Conservation (phyloP, 2,888 invertebrate species). For the Physocephala rufipes region DNA sequence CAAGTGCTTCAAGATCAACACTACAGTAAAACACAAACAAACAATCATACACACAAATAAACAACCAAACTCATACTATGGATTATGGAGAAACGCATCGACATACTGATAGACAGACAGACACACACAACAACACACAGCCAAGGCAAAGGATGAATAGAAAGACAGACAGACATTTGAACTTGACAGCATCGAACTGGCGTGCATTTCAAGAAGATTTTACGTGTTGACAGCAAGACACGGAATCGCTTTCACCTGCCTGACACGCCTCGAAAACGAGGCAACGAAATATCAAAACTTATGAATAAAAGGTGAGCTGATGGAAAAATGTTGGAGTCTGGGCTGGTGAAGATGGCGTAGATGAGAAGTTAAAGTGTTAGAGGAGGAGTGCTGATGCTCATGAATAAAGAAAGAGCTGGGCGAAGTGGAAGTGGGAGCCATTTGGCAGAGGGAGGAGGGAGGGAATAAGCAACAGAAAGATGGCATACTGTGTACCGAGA, state of each 20-base stretch:
- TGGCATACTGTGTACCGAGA: background rate
- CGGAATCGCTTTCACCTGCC: constrained; percentile 32
- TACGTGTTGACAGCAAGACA: constrained; percentile 34
- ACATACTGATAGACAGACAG: too few species aligned
- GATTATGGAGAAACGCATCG: background rate
- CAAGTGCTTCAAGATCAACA: background rate
- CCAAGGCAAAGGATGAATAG: too few species aligned
- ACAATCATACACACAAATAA: constrained; percentile 5
- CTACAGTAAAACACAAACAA: constrained; percentile 13
- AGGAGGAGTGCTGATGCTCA: background rate
- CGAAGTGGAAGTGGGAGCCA: background rate
- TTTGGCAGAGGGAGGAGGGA: background rate
- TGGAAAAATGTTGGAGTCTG: background rate
- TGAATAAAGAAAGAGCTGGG: background rate
- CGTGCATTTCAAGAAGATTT: constrained; percentile 19
- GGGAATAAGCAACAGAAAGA: too few species aligned
- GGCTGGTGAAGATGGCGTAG: background rate
- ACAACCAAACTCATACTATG: constrained; percentile 13
- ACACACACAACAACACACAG: too few species aligned
- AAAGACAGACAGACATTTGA: constrained; percentile 22
- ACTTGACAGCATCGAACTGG: constrained; percentile 29
- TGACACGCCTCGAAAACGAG: background rate
- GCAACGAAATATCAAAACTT: background rate
- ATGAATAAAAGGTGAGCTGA: background rate
- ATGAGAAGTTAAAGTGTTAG: background rate